phyloP scores from a whole-genome alignment of 2,113 vertebrate genomes.

The Brachypodius melanocephalos region DNA sequence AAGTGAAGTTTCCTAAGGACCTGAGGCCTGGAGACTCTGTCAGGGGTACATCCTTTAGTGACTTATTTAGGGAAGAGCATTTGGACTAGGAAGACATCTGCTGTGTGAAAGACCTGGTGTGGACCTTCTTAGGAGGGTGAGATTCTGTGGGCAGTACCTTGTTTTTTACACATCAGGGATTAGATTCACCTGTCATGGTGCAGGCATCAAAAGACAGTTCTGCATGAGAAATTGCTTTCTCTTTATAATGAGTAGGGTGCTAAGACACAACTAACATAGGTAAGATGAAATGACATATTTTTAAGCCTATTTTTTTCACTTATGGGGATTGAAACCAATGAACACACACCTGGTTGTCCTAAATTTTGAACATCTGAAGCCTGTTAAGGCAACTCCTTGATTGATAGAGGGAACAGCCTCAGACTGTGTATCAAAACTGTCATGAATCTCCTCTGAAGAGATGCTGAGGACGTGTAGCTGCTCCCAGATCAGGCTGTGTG shows the following conservation, averaged over 20 bases:
- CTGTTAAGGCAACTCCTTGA: background rate
- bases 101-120: background rate
- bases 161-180: background rate
- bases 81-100: background rate
- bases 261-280: background rate
- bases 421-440: background rate
- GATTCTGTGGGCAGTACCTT: background rate
- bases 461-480: background rate
- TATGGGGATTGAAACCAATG: fast-evolving
- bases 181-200: background rate
- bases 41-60: background rate
- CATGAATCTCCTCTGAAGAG: fast-evolving
- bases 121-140: background rate
- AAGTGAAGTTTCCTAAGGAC: background rate
- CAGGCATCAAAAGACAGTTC: background rate
- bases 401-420: background rate
- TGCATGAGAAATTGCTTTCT: background rate
- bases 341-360: background rate
- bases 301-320: background rate
- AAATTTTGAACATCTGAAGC: background rate
- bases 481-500: background rate
- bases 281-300: background rate
- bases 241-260: background rate
- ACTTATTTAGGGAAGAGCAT: background rate
- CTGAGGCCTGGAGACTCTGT: background rate